Percentiles rank a stretch among this genome's conserved stretches.
Conservation (phyloP, 2,113 vertebrate genomes). For the Marcusenius ussheri region DNA sequence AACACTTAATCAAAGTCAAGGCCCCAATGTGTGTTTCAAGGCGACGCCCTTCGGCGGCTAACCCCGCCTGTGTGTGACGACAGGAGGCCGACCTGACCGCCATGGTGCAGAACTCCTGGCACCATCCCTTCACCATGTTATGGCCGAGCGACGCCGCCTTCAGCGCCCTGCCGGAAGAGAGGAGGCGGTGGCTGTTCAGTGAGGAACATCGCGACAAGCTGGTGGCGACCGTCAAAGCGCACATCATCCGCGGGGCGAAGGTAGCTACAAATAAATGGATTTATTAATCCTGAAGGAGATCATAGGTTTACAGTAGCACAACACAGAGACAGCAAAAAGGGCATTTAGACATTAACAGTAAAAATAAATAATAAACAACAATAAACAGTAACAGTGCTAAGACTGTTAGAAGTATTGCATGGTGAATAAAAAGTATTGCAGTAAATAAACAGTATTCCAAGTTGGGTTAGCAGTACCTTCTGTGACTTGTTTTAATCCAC, state of each 20-base stretch:
- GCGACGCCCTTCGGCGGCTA: neutral
- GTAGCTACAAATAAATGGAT: conserved; percentile 44
- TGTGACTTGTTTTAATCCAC: neutral
- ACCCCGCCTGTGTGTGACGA: neutral
- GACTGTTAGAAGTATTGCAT: neutral
- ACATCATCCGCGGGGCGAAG: conserved; percentile 67
- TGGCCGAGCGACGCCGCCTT: conserved; percentile 82
- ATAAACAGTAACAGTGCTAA: neutral
- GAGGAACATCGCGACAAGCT: conserved; percentile 72
- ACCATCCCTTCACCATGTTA: conserved; percentile 82
- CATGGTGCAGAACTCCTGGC: conserved; percentile 52
- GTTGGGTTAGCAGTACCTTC: neutral
- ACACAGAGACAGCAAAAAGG: neutral
- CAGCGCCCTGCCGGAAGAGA: conserved; percentile 56
- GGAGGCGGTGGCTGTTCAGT: conserved; percentile 73
- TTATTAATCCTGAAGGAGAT: neutral
- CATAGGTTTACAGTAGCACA: neutral
- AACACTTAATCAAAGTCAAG: neutral
- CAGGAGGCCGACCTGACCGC: conserved; percentile 70
- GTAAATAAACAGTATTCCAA: neutral
- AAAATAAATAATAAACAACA: neutral
- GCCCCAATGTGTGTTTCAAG: neutral
- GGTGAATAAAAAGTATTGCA: neutral
- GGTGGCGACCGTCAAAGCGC: conserved; percentile 70
- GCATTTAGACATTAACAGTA: neutral